Evolutionary conservation across 2,888 invertebrate genomes (phyloP), one percentile per base, ranked within the genome.

Genomic region (Xestia c-nigrum): DNA sequence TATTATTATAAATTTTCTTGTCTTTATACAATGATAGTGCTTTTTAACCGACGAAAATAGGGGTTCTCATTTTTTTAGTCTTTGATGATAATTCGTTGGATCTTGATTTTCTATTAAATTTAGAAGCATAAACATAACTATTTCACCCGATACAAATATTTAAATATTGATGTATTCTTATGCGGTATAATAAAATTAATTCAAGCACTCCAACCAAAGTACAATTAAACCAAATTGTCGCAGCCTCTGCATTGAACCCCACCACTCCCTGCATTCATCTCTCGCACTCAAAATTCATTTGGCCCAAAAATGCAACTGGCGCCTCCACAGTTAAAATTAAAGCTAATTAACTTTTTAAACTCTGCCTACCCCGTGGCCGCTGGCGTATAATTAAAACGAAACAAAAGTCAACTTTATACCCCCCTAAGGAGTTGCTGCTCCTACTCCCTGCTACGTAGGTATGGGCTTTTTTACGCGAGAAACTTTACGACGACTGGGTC

Each of bases 271-370:
- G 59, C 85, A 82, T 85, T 78, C 38, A 67, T 65, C 31, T 67
- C 43, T 19, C 67, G 55, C 47, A 71, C 83, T 84, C 84, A 68
- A 84, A 82, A 72, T 85, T 85, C 74, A 85, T 79, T 86, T 76
- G 83, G 24, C 74, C 82, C 82, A 78, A 80, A 84, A 75, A 83
- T 85, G 83, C 83, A 88, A 83, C 79, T 69, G 71, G 75, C 87
- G 87, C 90, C 90, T 85, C 85, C 85, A 88, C 92, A 91, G 92
- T 94, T 93, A 95, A 94, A 95, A 95, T 95, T 95, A 93, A 94
- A 94, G 92, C 94, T 94, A 95, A 95, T 94, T 95, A 95, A 94
- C 94, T 95, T 95, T 95, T 95, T 94, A 93, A 93, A 93, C 93
- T 94, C 90, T 85, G 89, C 87, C 87, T 87, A 90, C 90, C 90